phyloP scores from a whole-genome alignment of 2,113 vertebrate genomes.

The Ellobius talpinus region DNA sequence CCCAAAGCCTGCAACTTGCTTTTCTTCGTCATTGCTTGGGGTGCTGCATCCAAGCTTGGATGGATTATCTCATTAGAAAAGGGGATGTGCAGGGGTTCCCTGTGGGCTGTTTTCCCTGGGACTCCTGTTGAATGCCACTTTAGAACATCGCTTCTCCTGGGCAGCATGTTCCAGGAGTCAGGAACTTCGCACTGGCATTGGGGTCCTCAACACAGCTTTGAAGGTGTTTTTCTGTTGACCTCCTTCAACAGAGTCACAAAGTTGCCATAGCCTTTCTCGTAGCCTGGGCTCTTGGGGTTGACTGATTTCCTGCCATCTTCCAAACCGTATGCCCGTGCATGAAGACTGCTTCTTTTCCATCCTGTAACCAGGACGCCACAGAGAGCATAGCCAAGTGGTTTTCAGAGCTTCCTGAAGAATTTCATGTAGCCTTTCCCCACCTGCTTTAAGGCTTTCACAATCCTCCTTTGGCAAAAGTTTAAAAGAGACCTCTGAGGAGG shows the following conservation, averaged over 20 bases:
- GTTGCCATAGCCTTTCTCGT: not conserved
- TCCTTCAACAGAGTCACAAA: not conserved
- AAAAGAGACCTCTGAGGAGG: slow-evolving; percentile 24
- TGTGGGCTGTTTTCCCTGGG: not conserved
- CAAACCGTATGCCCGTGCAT: not conserved
- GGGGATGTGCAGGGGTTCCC: not conserved
- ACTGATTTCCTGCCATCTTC: not conserved
- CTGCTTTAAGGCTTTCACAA: not conserved
- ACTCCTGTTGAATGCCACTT: not conserved
- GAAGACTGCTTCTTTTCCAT: not conserved
- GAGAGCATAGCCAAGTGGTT: not conserved
- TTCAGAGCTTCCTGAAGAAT: not conserved
- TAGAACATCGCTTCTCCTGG: slow-evolving; percentile 6
- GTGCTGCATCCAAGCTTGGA: not conserved
- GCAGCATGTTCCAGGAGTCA: not conserved
- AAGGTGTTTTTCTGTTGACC: not conserved
- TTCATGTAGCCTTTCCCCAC: not conserved
- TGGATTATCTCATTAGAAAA: slow-evolving; percentile 51
- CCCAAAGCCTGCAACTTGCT: not conserved
- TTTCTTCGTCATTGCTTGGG: not conserved
- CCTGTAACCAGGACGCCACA: not conserved
- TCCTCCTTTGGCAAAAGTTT: slow-evolving; percentile 41
- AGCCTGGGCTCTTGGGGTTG: not conserved
- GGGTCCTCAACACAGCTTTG: not conserved
- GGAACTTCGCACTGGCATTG: not conserved